These are phyloP conservation scores for Helicoverpa armigera DNA, from an alignment of 1,140 invertebrate species.

Conservation along the genomic window DNA sequence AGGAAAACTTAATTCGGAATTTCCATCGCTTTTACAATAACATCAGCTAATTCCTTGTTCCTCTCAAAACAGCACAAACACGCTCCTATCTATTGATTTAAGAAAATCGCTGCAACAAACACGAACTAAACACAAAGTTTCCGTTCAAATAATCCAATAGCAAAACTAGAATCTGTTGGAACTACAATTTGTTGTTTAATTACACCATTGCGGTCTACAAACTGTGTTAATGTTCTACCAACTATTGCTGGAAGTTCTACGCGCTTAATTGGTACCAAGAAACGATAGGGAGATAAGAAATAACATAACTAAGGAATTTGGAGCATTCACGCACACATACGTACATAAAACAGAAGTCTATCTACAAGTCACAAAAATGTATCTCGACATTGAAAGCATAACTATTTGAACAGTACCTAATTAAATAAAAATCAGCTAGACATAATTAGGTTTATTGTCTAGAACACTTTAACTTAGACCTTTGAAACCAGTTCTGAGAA, in stretches of 20 bases:
- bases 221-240: slow-evolving; percentile 1
- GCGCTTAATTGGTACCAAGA: slow-evolving; percentile 4
- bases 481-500: too few species aligned
- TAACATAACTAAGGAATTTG: slow-evolving; percentile 12
- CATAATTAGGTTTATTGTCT: too few species aligned
- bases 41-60: too few species aligned
- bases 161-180: slow-evolving; percentile 22
- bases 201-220: slow-evolving; percentile 11
- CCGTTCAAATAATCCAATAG: background rate
- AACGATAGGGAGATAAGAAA: slow-evolving; percentile 25
- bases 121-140: background rate
- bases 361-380: too few species aligned
- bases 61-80: too few species aligned
- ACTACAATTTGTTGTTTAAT: slow-evolving; percentile 33
- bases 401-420: too few species aligned
- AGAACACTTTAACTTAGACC: too few species aligned
- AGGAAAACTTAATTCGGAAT: too few species aligned
- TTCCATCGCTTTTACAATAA: too few species aligned
- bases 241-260: slow-evolving; percentile 18
- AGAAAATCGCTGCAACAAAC: background rate
- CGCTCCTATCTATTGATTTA: background rate
- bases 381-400: too few species aligned
- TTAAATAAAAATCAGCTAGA: too few species aligned
- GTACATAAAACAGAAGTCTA: too few species aligned
- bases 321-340: background rate